Conservation (phyloP, 2,888 invertebrate species). For the Oscheius onirici region DNA sequence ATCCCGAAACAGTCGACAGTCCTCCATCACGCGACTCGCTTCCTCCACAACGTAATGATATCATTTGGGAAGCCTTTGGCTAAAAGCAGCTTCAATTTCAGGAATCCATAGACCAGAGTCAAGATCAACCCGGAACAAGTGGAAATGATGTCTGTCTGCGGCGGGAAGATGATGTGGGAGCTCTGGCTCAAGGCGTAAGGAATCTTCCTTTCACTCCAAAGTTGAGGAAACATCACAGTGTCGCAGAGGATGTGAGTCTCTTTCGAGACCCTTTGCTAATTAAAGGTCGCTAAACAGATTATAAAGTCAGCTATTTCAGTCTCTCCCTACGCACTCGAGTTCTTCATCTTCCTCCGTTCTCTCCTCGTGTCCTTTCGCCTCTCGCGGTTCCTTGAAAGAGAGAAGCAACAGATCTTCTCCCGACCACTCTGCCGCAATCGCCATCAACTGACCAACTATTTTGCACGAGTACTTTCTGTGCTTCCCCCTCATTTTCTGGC, state of each 20-base stretch:
- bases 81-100: not conserved
- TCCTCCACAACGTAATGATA: slow-evolving; percentile 31
- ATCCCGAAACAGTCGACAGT: slow-evolving; percentile 53
- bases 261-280: no score
- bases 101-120: slow-evolving; percentile 17
- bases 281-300: no score
- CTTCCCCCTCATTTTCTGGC: no score
- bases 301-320: no score
- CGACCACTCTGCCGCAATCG: slow-evolving; percentile 25
- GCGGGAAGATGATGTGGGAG: slow-evolving; percentile 4
- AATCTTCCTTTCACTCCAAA: slow-evolving; percentile 26
- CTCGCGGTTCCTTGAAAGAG: slow-evolving; percentile 27
- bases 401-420: slow-evolving; percentile 23
- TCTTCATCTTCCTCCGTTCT: slow-evolving; percentile 27
- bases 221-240: slow-evolving; percentile 25
- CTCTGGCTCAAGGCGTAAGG: slow-evolving; percentile 10
- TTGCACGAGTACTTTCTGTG: slow-evolving; percentile 8
- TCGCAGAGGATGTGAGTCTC: slow-evolving; percentile 28
- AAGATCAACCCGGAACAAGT: slow-evolving; percentile 16
- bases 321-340: slow-evolving; percentile 9
- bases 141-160: not conserved
- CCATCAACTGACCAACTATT: slow-evolving; percentile 18
- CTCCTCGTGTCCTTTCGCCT: slow-evolving; percentile 29
- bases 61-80: no score
- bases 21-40: slow-evolving; percentile 57